Conservation (phyloP, 2,888 invertebrate genomes). For the Lissonota sp. region DNA sequence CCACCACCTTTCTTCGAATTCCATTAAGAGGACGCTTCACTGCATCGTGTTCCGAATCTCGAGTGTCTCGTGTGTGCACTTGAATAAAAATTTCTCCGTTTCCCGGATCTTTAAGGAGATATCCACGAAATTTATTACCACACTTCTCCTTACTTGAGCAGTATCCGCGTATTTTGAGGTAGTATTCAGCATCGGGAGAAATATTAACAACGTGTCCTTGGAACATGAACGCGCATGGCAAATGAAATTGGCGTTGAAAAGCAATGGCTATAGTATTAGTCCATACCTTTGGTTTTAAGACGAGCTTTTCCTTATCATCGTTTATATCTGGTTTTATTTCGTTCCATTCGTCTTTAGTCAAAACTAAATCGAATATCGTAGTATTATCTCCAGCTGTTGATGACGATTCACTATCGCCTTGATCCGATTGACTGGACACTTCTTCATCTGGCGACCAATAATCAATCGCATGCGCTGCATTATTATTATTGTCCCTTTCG, state of each 20-base stretch:
- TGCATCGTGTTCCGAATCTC: conserved; percentile 5
- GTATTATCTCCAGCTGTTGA: neutral
- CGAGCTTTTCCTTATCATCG: conserved; percentile 1
- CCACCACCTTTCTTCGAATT: conserved; percentile 12
- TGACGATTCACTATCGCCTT: neutral
- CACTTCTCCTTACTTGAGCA: conserved; percentile 44
- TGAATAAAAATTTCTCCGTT: conserved; percentile 14
- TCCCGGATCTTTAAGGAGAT: conserved; percentile 4
- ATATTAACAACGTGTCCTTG: conserved; percentile 22
- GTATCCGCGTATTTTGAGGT: conserved; percentile 33
- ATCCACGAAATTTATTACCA: conserved; percentile 43
- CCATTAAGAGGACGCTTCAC: conserved; percentile 52
- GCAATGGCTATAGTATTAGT: conserved; percentile 38
- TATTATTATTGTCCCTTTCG: neutral
- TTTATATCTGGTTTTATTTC: conserved; percentile 47
- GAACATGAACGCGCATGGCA: conserved; percentile 52
- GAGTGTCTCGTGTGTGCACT: conserved; percentile 42
- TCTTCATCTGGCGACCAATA: neutral
- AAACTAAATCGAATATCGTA: conserved; percentile 32
- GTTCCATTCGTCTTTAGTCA: conserved; percentile 40
- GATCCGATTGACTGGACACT: neutral
- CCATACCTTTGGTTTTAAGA: conserved; percentile 41
- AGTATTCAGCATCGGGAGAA: conserved; percentile 18
- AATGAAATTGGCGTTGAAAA: conserved; percentile 39
- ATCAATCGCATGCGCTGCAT: neutral